Base-by-base conservation (phyloP, 2,113 vertebrate species). In the Hoplias malabaricus region DNA sequence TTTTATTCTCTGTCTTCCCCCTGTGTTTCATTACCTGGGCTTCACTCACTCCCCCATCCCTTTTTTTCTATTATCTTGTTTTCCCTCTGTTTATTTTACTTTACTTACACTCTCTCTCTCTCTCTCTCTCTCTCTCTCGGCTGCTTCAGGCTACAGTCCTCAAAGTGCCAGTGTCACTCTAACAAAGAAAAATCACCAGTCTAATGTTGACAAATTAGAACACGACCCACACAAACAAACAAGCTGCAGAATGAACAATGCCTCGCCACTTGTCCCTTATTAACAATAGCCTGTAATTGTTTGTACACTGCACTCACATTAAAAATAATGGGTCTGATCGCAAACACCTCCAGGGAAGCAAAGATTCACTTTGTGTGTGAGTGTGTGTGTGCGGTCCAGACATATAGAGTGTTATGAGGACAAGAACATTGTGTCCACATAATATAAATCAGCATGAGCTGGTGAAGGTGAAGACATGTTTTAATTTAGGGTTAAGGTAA, bases 181-280 rank as follows among this genome's bases (percentile, higher is more conserved):
- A 79, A 71, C 8, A 72, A 66, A 86, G 88, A 90, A 75, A 79
- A 88, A 84, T 82, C 54, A 86, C 82, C 77, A 83, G 82, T 75
- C 86, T 81, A 80, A 31, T 7, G 57, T 69, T 31, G 53, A 81
- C 81, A 85, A 88, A 88, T 89, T 89, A 85, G 73, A 83, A 77
- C 81, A 53, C 40, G 74, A 73, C 83, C 83, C 77, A 80, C 82
- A 80, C 80, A 63, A 79, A 79, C 61, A 65, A 56, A n/a, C 46
- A 48, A 57, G 40, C 69, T 53, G 50, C n/a, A 57, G 69, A 67
- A 54, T 54, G 62, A 73, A 50, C 57, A 67, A 73, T 67, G 54
- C 9, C 53, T 23, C 43, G 53, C 69, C 54, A 62, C 61, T 46
- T 23, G 23, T 43, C 40, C 10, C 54, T 42, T 42, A 79, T 67